Evolutionary conservation across 2,888 invertebrate genomes (phyloP).

Genomic region (Aricia artaxerxes): DNA sequence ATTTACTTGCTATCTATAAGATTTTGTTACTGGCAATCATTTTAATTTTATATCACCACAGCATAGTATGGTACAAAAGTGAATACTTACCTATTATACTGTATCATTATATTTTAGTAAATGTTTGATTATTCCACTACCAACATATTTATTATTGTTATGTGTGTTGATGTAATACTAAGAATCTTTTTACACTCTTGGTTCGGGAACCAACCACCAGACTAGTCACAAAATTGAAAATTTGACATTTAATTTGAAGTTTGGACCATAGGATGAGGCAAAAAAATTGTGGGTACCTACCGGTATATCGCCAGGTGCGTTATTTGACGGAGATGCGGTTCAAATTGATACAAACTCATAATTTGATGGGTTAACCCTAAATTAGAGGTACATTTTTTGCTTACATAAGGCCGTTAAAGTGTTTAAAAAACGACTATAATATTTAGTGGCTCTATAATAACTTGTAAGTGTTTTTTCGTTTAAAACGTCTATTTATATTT

Average conservation of each 20-base stretch:
- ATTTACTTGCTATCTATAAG: neutral
- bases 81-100: too few species aligned
- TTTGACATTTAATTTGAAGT: neutral
- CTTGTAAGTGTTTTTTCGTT: too few species aligned
- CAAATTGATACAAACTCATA: neutral
- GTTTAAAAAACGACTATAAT: neutral
- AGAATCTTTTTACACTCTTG: too few species aligned
- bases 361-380: neutral
- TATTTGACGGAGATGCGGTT: neutral
- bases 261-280: neutral
- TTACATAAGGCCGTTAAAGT: neutral
- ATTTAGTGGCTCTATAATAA: neutral
- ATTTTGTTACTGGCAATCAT: too few species aligned
- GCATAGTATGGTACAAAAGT: too few species aligned
- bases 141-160: too few species aligned
- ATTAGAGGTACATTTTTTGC: constrained; percentile 6
- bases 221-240: neutral
- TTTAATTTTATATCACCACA: too few species aligned
- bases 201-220: too few species aligned
- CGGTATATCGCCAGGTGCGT: neutral
- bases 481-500: too few species aligned
- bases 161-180: too few species aligned
- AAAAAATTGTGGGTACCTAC: neutral
- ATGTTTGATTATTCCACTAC: too few species aligned
- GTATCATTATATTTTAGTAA: too few species aligned